These are phyloP conservation scores for Tridacna crocea DNA, from an alignment of 2,888 invertebrate species.

Conservation along the genomic window DNA sequence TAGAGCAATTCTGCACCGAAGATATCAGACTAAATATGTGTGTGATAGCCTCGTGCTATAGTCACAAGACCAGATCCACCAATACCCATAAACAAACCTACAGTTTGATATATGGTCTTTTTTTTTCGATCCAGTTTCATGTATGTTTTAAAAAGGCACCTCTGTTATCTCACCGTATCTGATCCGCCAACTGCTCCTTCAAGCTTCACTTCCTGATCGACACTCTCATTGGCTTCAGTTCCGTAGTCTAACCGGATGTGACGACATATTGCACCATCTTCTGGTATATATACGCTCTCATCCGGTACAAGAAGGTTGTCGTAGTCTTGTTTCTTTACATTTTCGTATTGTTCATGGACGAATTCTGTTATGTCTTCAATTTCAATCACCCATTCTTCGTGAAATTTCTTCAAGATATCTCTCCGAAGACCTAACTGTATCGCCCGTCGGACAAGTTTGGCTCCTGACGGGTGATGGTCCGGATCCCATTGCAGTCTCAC, in stretches of 20 bases:
- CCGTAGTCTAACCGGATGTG: conserved; percentile 47
- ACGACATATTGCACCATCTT: conserved; percentile 33
- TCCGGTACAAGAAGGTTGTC: conserved; percentile 59
- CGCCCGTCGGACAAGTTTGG: conserved; percentile 67
- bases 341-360: conserved; percentile 66
- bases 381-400: conserved; percentile 67
- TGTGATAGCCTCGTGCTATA: no score
- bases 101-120: no score
- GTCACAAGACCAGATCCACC: no score
- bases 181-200: neutral
- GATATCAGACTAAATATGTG: no score
- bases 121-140: no score
- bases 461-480: conserved; percentile 72
- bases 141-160: no score
- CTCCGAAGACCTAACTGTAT: conserved; percentile 77
- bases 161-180: neutral
- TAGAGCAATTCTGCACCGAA: no score
- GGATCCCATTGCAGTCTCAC: conserved; percentile 79
- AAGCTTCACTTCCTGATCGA: neutral
- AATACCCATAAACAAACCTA: no score
- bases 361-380: conserved; percentile 76
- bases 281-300: conserved; percentile 61
- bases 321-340: conserved; percentile 42
- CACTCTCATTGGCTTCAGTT: neutral
- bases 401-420: conserved; percentile 64